Percentiles rank a stretch among this genome's conserved stretches.
Evolutionary conservation across 2,888 invertebrate species (phyloP).

Genomic region (Macaria notata): DNA sequence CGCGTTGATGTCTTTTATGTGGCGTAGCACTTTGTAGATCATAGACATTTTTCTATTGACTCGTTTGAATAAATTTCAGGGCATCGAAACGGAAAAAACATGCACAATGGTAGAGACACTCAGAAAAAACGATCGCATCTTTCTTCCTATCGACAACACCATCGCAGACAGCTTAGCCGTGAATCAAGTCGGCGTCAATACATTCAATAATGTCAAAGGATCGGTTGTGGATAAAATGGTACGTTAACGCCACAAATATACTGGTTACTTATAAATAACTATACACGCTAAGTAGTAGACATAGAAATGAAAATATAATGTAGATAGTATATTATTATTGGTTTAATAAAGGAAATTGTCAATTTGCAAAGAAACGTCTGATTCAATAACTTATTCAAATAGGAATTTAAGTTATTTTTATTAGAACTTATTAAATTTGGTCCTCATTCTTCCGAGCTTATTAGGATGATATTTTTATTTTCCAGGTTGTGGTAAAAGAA

Average conservation of each 20-base stretch:
- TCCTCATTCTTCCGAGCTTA: no score
- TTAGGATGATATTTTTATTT: no score
- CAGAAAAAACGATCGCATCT: conserved; percentile 87
- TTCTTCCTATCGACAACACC: conserved; percentile 84
- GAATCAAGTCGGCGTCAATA: conserved; percentile 65
- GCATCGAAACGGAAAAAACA: conserved; percentile 67
- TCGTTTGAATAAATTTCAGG: conserved; percentile 45
- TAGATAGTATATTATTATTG: no score
- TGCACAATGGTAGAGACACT: conserved; percentile 68
- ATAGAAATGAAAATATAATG: not conserved
- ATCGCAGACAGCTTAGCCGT: conserved; percentile 90
- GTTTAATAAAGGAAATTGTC: no score
- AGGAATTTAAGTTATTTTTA: no score
- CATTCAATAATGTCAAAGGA: conserved; percentile 64
- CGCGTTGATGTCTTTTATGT: no score
- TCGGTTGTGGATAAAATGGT: conserved; percentile 75
- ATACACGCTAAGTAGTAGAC: not conserved
- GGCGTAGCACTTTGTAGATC: no score
- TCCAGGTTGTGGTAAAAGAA: conserved; percentile 88
- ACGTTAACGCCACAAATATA: conserved; percentile 8
- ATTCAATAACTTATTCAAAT: no score
- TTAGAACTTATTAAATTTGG: no score
- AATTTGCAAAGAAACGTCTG: no score
- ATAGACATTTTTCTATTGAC: no score
- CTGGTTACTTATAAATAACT: no score